phyloP scores from a whole-genome alignment of 2,888 invertebrate genomes.

The Stenurella melanura region DNA sequence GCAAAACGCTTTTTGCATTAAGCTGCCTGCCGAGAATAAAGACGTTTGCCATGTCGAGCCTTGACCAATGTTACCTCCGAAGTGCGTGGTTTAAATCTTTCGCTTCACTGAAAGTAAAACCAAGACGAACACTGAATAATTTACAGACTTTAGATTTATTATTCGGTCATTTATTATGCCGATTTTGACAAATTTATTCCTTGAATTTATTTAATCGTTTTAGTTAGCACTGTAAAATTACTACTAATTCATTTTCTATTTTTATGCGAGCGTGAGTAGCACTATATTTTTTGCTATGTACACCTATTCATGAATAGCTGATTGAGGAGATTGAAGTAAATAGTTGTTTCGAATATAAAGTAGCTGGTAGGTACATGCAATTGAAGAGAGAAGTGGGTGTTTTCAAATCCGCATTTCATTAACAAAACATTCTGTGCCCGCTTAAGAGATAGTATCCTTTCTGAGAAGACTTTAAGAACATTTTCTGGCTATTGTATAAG shows the following conservation, averaged over 20 bases:
- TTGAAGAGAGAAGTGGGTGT: constrained; percentile 57
- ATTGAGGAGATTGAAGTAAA: constrained; percentile 53
- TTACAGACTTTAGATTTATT: constrained; percentile 59
- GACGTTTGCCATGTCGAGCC: constrained; percentile 69
- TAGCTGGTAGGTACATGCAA: constrained; percentile 56
- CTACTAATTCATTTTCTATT: constrained; percentile 16
- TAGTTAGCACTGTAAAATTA: constrained; percentile 15
- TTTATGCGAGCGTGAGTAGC: background rate
- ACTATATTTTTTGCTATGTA: constrained; percentile 13
- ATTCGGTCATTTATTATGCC: constrained; percentile 52
- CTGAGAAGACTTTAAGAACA: constrained; percentile 26
- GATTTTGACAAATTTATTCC: constrained; percentile 39
- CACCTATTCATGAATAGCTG: constrained; percentile 42
- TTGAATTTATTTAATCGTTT: constrained; percentile 27
- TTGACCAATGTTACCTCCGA: constrained; percentile 66
- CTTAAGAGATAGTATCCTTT: constrained; percentile 47
- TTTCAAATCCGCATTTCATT: constrained; percentile 61
- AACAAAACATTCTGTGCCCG: constrained; percentile 56
- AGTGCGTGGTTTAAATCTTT: constrained; percentile 70
- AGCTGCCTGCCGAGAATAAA: constrained; percentile 70
- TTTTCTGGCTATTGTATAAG: constrained; percentile 30
- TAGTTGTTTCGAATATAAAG: constrained; percentile 57
- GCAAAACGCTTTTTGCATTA: constrained; percentile 69
- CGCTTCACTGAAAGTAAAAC: constrained; percentile 66
- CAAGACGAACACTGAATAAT: constrained; percentile 67